Base-by-base conservation (phyloP, 2,797 vertebrate species). In the Apogon hyalosoma region DNA sequence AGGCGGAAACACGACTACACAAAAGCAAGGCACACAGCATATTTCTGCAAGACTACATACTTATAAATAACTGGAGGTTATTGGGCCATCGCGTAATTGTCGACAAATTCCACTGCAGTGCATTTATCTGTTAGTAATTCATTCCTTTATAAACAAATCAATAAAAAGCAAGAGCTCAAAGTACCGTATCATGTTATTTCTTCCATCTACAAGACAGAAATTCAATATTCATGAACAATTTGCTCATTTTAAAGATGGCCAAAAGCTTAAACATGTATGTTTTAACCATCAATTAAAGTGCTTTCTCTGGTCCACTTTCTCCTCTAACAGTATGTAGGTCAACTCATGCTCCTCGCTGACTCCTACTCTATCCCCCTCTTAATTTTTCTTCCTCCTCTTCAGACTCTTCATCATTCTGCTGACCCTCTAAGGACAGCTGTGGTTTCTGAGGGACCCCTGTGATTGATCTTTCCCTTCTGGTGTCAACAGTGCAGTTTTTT, bases 351-450 rank as follows among this genome's bases (percentile, higher is more conserved):
- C 53, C 56, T 52, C 62, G 51, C 31, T 67, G 45, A 3, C 31
- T 40, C 11, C 57, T 48, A 15, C n/a, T 40, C 59, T 55, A n/a
- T 19, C n/a, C 41, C 43, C 7, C 61, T 48, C 71, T 36, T 11
- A 10, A 14, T 24, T 28, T 15, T 36, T 72, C 53, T 51, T 45
- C 46, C 66, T 55, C 12, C 21, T 47, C 11, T 36, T 63, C 71
- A 77, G 80, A 77, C 78, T 56, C 63, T 67, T 55, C 62, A 71
- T 63, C 57, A 50, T 89, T 90, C 65, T 90, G 90, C 89, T 90
- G 91, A 94, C 89, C 89, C 68, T 88, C 80, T 83, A 14, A 51
- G 84, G 80, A 87, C 91, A 91, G 87, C 90, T 91, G 91, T 58
- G 80, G 84, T 83, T 82, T 86, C 64, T 73, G 77, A 80, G 83